phyloP scores from a whole-genome alignment of 2,113 vertebrate genomes.

The Delphinus delphis region DNA sequence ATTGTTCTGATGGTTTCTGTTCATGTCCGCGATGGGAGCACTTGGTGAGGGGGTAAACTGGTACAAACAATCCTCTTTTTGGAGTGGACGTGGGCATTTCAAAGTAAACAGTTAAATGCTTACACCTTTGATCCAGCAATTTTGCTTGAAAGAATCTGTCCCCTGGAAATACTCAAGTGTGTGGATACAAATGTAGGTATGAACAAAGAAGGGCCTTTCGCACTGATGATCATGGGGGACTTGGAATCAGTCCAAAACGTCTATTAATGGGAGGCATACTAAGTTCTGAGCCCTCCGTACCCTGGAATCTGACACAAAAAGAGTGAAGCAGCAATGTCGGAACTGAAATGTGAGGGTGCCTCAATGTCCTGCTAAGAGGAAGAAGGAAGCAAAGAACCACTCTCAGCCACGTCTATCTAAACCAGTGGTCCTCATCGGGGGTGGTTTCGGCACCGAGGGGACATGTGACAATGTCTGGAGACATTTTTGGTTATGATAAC shows the following conservation, averaged over 20 bases:
- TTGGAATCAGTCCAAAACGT: neutral
- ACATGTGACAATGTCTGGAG: neutral
- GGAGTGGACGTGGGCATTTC: neutral
- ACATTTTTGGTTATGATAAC: neutral
- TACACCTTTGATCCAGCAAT: too few relatives aligned
- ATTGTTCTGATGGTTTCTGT: neutral
- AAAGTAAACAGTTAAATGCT: neutral
- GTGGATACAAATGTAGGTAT: rapidly evolving
- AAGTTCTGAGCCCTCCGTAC: neutral
- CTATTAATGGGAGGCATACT: rapidly evolving
- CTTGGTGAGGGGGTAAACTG: too few relatives aligned
- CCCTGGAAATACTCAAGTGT: rapidly evolving
- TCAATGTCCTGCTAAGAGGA: rapidly evolving
- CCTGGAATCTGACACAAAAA: neutral
- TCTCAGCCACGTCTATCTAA: rapidly evolving
- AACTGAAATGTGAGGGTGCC: rapidly evolving
- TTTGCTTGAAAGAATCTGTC: neutral
- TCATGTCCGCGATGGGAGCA: rapidly evolving
- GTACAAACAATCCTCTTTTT: rapidly evolving
- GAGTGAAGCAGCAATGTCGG: too few relatives aligned
- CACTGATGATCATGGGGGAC: rapidly evolving
- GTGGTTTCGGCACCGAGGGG: rapidly evolving
- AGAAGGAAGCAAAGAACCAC: rapidly evolving
- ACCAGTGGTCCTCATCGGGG: neutral
- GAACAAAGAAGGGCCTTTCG: neutral